These are phyloP conservation scores for Axis porcinus DNA, from an alignment of 2,113 vertebrate genomes.

Conservation along the genomic window DNA sequence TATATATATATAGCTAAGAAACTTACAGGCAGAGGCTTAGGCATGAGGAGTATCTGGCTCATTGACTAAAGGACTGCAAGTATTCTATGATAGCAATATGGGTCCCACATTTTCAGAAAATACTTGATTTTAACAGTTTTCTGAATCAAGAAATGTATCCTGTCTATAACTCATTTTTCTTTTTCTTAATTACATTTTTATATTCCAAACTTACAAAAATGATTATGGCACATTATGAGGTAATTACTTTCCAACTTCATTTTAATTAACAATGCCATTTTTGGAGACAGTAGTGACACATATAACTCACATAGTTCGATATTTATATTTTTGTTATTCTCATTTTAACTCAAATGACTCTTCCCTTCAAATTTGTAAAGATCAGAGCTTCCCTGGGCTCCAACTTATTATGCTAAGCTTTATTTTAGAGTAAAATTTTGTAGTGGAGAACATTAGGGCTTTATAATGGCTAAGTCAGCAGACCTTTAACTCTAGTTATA, in stretches of 20 bases:
- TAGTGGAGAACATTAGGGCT: slow-evolving; percentile 59
- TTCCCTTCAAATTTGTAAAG: slow-evolving; percentile 53
- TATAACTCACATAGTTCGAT: slow-evolving; percentile 46
- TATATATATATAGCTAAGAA: neutral
- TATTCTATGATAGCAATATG: neutral
- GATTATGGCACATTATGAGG: slow-evolving; percentile 57
- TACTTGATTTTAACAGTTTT: slow-evolving; percentile 11
- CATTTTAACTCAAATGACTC: slow-evolving; percentile 45
- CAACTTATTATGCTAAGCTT: slow-evolving; percentile 51
- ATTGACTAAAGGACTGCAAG: neutral
- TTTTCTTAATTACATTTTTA: slow-evolving; percentile 44
- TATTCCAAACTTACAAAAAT: slow-evolving; percentile 54
- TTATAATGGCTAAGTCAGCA: slow-evolving; percentile 74
- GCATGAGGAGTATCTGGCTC: neutral
- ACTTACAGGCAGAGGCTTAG: neutral
- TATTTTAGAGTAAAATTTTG: slow-evolving; percentile 49
- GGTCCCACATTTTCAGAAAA: neutral
- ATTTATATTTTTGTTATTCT: slow-evolving; percentile 60
- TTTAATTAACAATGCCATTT: slow-evolving; percentile 64
- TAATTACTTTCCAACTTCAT: slow-evolving; percentile 69
- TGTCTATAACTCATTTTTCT: slow-evolving; percentile 39
- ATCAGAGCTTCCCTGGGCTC: neutral
- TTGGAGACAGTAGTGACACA: slow-evolving; percentile 41
- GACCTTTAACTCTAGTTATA: slow-evolving; percentile 67
- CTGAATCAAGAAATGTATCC: slow-evolving; percentile 15